These are phyloP conservation scores for Netelia virgata DNA, from an alignment of 2,888 invertebrate genomes.

Conservation along the genomic window DNA sequence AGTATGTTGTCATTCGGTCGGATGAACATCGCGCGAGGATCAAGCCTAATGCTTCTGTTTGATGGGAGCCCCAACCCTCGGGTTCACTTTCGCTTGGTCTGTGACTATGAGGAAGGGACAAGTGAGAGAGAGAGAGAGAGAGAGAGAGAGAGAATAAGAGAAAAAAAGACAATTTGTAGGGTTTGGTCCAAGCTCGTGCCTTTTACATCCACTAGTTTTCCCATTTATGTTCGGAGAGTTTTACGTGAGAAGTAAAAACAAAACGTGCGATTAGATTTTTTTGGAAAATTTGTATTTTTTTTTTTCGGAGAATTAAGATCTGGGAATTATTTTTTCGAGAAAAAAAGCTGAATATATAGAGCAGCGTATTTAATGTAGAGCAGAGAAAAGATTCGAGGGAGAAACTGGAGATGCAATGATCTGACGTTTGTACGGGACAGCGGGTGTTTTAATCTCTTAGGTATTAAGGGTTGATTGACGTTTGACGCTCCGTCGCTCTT, in stretches of 20 bases:
- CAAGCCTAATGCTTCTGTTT: constrained; percentile 84
- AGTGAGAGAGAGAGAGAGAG: constrained; percentile 25
- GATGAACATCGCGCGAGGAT: constrained; percentile 84
- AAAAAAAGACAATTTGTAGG: background rate
- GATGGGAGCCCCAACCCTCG: constrained; percentile 77
- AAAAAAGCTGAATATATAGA: background rate
- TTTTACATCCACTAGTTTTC: constrained; percentile 27
- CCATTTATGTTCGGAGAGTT: constrained; percentile 42
- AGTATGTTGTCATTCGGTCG: constrained; percentile 85
- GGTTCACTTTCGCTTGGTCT: constrained; percentile 44
- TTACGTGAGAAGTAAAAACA: background rate
- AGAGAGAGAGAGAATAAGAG: background rate
- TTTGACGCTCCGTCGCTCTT: background rate
- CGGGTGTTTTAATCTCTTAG: constrained; percentile 51
- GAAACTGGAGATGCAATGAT: constrained; percentile 16
- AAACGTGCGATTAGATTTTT: constrained; percentile 21
- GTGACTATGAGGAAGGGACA: constrained; percentile 40
- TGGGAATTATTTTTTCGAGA: background rate
- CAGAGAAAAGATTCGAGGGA: background rate
- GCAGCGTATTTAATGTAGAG: background rate
- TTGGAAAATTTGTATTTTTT: background rate
- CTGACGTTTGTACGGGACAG: constrained; percentile 6
- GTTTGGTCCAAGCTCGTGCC: background rate
- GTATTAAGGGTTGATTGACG: constrained; percentile 61
- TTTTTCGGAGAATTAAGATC: too few relatives aligned